Conservation (phyloP, 2,113 vertebrate genomes). For the human (Homo sapiens) region GRCh38 chr2:121660501-121661000, state of each 20-base stretch:
- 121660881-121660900: too few species aligned
- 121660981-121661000: too few species aligned
- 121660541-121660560: too few species aligned
- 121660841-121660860: too few species aligned
- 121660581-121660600: background rate
- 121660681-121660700: background rate
- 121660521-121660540: too few species aligned
- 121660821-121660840: too few species aligned
- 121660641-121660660: background rate
- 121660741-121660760: background rate
- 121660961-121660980: too few species aligned
- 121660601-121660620: slow-evolving; percentile 20
- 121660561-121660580: background rate
- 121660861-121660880: too few species aligned
- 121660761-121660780: background rate
- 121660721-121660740: background rate
- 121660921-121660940: too few species aligned
- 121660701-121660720: background rate
- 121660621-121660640: background rate
- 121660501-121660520: too few species aligned
- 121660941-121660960: too few species aligned
- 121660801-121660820: background rate
- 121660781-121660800: background rate
- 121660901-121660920: too few species aligned
- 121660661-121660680: background rate